Evolutionary conservation across 1,140 invertebrate genomes (phyloP), one percentile per base, ranked within the genome.

Genomic region (Paralvinella palmiformis): DNA sequence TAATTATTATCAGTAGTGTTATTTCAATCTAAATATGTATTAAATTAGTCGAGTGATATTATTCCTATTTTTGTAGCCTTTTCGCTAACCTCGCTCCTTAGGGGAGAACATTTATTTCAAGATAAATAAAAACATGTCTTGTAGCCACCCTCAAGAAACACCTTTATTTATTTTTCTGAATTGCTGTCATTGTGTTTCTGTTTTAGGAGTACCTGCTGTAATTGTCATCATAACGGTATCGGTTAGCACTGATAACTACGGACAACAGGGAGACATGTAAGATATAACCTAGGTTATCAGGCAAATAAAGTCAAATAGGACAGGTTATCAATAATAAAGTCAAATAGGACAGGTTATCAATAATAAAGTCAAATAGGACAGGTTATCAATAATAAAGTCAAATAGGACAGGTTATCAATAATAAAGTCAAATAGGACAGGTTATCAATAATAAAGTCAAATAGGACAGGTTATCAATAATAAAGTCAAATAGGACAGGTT

Each of bases 141-240:
- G 48, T n/a, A 20, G 24, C 24, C 17, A 17, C 48, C 10, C 1
- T 29, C 13, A 7, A 52, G 24, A 48, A 6, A 52, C 13, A 52
- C 2, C n/a, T n/a, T 5, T 13, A 20, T 32, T 36, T 45, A 7
- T 20, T 1, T 3, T 32, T 15, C 4, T 59, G 5, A 45, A n/a
- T 41, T n/a, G 37, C 37, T 41, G 37, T 10, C n/a, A 41, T 10
- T 61, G n/a, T 63, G 10, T 48, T 55, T 63, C 58, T 69, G n/a
- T 72, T 76, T 33, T 69, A 84, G 83, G 82, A 32, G 61, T 77
- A 27, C 80, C 80, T 1, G 56, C 77, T 5, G 63, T 79, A 1
- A 71, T 79, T 52, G 76, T 81, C 10, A 72, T 57, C 10, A 61
- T 74, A 3, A 80, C 79, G 0, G 62, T 75, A 1, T 68, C 68